These are phyloP conservation scores for Poicephalus meyeri DNA, from an alignment of 2,113 vertebrate genomes.

Conservation along the genomic window DNA sequence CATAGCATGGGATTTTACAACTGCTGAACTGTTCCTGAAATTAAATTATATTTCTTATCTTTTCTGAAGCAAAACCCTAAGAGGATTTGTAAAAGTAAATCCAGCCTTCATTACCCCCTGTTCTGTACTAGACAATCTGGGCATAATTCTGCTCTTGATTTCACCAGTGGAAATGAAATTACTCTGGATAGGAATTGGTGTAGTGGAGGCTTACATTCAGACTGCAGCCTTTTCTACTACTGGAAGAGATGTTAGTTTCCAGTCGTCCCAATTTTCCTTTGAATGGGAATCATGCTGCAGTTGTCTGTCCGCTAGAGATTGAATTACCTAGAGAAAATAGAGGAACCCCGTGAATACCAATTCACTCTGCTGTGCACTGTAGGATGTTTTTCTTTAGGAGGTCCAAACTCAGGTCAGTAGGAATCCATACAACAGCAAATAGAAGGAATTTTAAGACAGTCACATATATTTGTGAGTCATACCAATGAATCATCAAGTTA, in stretches of 20 bases:
- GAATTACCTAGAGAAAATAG: neutral
- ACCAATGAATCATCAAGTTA: neutral
- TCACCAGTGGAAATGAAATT: constrained; percentile 20
- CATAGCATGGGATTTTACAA: neutral
- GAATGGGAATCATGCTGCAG: neutral
- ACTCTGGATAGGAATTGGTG: neutral
- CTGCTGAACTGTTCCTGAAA: constrained; percentile 26
- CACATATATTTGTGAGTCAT: accelerated
- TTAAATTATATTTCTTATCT: constrained; percentile 60
- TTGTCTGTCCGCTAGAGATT: neutral
- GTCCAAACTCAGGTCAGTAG: neutral
- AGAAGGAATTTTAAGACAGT: neutral
- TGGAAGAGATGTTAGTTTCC: neutral
- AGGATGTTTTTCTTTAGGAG: neutral
- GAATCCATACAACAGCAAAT: neutral
- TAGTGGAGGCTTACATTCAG: neutral
- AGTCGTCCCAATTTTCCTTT: neutral
- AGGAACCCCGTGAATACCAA: neutral
- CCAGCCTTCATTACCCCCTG: constrained; percentile 24
- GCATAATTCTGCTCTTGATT: constrained; percentile 41
- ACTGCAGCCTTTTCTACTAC: neutral
- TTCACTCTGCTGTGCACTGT: neutral
- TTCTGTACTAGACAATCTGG: constrained; percentile 6
- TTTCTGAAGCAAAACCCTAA: constrained; percentile 10
- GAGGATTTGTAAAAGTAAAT: constrained; percentile 49